These are phyloP conservation scores for Crotalus tigris DNA, from an alignment of 2,113 vertebrate species.

Conservation along the genomic window DNA sequence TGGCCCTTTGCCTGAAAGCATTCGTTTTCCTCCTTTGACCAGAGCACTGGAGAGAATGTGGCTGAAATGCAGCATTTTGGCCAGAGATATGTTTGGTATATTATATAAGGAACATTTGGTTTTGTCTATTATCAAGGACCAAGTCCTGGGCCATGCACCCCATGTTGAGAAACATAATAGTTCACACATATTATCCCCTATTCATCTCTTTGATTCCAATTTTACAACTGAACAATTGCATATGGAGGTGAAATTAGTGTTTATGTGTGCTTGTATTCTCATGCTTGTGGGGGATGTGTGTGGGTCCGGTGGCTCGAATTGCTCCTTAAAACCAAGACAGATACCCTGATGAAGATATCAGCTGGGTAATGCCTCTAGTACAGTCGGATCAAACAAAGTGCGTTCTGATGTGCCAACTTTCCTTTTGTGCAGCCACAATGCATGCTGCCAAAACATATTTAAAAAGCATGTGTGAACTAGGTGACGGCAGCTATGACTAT, in stretches of 20 bases:
- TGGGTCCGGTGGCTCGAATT: conserved; percentile 58
- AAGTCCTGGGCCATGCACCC: not conserved
- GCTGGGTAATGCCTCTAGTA: conserved; percentile 75
- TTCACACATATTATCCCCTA: conserved; percentile 25
- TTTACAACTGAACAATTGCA: conserved; percentile 62
- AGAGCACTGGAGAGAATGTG: not conserved
- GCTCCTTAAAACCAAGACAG: conserved; percentile 74
- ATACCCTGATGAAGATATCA: conserved; percentile 77
- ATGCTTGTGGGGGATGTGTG: not conserved
- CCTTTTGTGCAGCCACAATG: conserved; percentile 80
- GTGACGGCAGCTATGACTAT: conserved; percentile 83
- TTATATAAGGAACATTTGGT: not conserved
- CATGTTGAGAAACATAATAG: not conserved
- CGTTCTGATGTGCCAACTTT: conserved; percentile 78
- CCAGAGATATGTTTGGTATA: not conserved
- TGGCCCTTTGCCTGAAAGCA: not conserved
- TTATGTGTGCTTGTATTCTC: conserved; percentile 46
- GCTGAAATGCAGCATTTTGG: not conserved
- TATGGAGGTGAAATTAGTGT: conserved; percentile 52
- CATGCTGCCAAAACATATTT: conserved; percentile 81
- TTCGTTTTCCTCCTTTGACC: not conserved
- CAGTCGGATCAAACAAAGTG: conserved; percentile 85
- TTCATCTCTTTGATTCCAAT: conserved; percentile 62
- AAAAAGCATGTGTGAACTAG: conserved; percentile 82
- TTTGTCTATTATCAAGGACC: not conserved